These are phyloP conservation scores for Nycticryphes semicollaris DNA, from an alignment of 2,113 vertebrate species.

Conservation along the genomic window DNA sequence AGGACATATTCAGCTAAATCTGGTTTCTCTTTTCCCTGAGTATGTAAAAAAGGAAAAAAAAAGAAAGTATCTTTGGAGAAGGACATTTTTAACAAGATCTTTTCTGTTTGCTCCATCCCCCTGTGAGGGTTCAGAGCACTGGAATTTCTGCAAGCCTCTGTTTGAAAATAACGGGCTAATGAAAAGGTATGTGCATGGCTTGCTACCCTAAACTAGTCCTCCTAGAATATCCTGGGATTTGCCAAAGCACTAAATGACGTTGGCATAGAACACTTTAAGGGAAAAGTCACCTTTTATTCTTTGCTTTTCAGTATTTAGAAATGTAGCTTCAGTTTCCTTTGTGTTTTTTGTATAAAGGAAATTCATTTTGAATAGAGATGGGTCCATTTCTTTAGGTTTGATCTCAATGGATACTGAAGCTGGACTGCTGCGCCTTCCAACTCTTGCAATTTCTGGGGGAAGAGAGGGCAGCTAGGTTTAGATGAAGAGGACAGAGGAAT, in stretches of 20 bases:
- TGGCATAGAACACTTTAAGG: slow-evolving; percentile 50
- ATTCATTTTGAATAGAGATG: slow-evolving; percentile 66
- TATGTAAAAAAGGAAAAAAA: background rate
- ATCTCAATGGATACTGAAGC: slow-evolving; percentile 61
- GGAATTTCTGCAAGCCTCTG: slow-evolving; percentile 50
- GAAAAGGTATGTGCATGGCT: slow-evolving; percentile 51
- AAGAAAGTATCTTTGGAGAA: slow-evolving; percentile 42
- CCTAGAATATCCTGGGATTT: slow-evolving; percentile 63
- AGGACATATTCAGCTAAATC: background rate
- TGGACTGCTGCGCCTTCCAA: slow-evolving; percentile 61
- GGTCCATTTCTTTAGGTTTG: slow-evolving; percentile 67
- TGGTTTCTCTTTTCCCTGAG: background rate
- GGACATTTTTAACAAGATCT: slow-evolving; percentile 60
- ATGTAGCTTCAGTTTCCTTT: slow-evolving; percentile 57
- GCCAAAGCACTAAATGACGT: slow-evolving; percentile 64
- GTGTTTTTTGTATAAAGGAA: slow-evolving; percentile 64
- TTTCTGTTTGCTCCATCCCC: slow-evolving; percentile 60
- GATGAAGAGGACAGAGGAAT: slow-evolving; percentile 53
- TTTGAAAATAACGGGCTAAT: slow-evolving; percentile 64
- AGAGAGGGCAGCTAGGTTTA: slow-evolving; percentile 56
- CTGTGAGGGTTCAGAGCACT: slow-evolving; percentile 57
- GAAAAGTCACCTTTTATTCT: slow-evolving; percentile 65
- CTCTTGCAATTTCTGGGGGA: slow-evolving; percentile 54
- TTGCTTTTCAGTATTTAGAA: slow-evolving; percentile 65
- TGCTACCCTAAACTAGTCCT: slow-evolving; percentile 60